Conservation (phyloP, 2,888 invertebrate species). For the Serripes groenlandicus region DNA sequence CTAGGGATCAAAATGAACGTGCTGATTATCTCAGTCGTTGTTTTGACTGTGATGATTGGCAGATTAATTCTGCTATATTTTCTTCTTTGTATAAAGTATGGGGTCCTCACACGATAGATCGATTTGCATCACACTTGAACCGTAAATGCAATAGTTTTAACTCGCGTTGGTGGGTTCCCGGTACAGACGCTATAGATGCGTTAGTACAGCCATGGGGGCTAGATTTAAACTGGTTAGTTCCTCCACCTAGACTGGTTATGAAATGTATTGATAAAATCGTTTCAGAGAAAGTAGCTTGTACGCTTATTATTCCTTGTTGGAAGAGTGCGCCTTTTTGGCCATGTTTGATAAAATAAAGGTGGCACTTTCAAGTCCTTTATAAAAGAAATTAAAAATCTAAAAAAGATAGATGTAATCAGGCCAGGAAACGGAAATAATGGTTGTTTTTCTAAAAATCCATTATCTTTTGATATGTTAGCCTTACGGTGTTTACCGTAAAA, state of each 20-base stretch:
- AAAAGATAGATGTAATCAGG: background rate
- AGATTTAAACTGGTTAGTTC: conserved; percentile 36
- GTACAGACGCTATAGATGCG: conserved; percentile 22
- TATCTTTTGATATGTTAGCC: conserved; percentile 4
- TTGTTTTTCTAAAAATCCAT: background rate
- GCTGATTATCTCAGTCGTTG: conserved; percentile 30
- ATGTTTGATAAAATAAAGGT: background rate
- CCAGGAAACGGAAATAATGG: conserved; percentile 8
- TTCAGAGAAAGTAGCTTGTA: conserved; percentile 18
- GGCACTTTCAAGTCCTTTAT: conserved; percentile 1
- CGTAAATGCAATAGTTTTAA: conserved; percentile 31
- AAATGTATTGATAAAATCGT: conserved; percentile 20
- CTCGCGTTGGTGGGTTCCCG: conserved; percentile 32
- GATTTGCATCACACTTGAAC: conserved; percentile 32
- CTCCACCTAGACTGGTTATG: conserved; percentile 30
- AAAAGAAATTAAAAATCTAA: background rate
- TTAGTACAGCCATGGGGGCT: conserved; percentile 19
- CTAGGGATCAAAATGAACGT: background rate
- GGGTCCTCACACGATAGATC: conserved; percentile 36
- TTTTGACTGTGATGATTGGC: conserved; percentile 32
- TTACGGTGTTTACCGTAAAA: background rate
- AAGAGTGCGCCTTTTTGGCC: conserved; percentile 39
- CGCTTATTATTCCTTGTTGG: conserved; percentile 37
- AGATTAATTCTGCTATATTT: background rate
- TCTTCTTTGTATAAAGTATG: background rate